Conservation (phyloP, 23 tunicate species). For the Diplosoma virens region DNA sequence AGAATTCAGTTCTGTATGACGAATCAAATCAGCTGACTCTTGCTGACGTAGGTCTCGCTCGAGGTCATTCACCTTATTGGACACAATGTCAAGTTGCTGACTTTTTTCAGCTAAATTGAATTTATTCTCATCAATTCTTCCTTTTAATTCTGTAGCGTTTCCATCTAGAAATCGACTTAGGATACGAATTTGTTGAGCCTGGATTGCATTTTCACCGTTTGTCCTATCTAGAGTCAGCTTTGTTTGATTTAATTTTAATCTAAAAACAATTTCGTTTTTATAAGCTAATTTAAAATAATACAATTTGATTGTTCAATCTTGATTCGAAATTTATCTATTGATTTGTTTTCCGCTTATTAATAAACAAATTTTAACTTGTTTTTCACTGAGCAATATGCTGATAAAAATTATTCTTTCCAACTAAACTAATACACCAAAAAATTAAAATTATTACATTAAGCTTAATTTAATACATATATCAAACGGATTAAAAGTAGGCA, state of each 20-base stretch:
- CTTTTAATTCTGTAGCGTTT: conserved; percentile 30
- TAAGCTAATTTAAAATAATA: no score
- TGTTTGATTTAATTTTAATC: conserved; percentile 17
- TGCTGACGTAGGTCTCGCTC: conserved; percentile 32
- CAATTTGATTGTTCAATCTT: no score
- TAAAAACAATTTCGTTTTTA: background rate
- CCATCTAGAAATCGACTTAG: conserved; percentile 19
- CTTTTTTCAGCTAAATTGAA: background rate
- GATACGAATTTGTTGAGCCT: background rate
- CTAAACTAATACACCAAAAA: no score
- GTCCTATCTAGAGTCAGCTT: background rate
- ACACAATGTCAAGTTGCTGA: background rate
- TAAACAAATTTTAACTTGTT: no score
- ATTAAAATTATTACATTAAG: no score
- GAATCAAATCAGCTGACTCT: background rate
- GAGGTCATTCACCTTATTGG: conserved; percentile 4
- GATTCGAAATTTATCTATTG: no score
- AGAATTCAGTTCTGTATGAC: conserved; percentile 30
- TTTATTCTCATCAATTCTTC: background rate
- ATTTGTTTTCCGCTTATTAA: no score
- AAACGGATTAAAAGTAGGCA: no score
- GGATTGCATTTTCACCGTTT: background rate
- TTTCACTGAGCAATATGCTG: no score
- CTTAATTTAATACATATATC: no score
- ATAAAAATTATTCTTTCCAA: no score